Evolutionary conservation across 2,113 vertebrate genomes (phyloP).

Genomic region (Indri indri): DNA sequence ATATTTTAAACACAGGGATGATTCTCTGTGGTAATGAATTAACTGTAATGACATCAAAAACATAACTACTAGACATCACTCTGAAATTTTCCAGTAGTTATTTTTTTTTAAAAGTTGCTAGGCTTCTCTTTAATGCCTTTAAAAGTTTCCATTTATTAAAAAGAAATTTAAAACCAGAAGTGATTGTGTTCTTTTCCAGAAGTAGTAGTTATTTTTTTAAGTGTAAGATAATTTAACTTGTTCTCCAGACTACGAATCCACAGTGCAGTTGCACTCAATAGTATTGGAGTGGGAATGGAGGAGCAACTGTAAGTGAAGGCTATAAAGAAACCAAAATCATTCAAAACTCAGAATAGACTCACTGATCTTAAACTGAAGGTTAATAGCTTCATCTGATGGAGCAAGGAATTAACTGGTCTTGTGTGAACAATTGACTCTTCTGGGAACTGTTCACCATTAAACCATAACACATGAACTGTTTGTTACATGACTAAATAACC

Average conservation of each 20-base stretch:
- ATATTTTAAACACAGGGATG: neutral
- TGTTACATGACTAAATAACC: slow-evolving; percentile 51
- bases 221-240: neutral
- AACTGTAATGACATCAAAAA: neutral
- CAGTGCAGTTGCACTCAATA: neutral
- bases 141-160: slow-evolving; percentile 53
- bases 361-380: neutral
- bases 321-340: neutral
- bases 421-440: neutral
- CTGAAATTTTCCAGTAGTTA: neutral
- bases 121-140: slow-evolving; percentile 60
- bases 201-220: neutral
- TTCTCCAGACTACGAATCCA: neutral
- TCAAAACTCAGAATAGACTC: neutral
- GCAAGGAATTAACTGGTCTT: neutral
- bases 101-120: slow-evolving; percentile 17
- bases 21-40: neutral
- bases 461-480: slow-evolving; percentile 35
- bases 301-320: neutral
- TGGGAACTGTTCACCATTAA: slow-evolving; percentile 6
- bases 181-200: slow-evolving; percentile 25
- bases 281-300: neutral
- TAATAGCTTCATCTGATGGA: neutral
- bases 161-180: slow-evolving; percentile 54
- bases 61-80: neutral